Conservation (phyloP, 2,113 vertebrate species). For the Sinocyclocheilus rhinocerous region DNA sequence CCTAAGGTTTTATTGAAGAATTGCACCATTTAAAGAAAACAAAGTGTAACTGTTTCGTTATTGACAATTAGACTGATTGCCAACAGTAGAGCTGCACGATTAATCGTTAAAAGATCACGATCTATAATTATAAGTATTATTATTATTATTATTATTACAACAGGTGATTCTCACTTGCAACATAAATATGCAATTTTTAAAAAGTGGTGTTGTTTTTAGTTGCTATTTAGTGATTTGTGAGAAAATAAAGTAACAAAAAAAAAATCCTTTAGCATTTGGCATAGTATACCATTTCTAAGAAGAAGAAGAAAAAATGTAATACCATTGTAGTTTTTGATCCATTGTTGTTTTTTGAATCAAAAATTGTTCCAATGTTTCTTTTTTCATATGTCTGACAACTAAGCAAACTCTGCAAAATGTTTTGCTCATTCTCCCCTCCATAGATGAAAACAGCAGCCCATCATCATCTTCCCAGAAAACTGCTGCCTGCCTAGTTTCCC, state of each 20-base stretch:
- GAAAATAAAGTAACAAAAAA: neutral
- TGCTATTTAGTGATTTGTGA: neutral
- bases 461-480: slow-evolving; percentile 4
- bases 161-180: too few species aligned
- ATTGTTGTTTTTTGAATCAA: neutral
- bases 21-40: neutral
- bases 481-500: neutral
- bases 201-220: neutral
- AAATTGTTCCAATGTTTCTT: neutral
- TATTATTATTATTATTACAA: too few species aligned
- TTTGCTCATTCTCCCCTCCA: neutral
- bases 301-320: neutral
- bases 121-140: too few species aligned
- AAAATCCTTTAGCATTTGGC: neutral
- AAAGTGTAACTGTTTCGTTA: neutral
- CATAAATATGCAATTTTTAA: neutral
- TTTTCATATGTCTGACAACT: neutral
- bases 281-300: neutral
- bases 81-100: too few species aligned
- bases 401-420: neutral
- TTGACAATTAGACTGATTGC: neutral
- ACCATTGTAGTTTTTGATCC: neutral
- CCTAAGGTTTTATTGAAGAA: neutral
- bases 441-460: neutral
- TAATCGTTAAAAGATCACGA: too few species aligned